Evolutionary conservation across 2,113 vertebrate species (phyloP).

Genomic region (Crotophaga sulcirostris): DNA sequence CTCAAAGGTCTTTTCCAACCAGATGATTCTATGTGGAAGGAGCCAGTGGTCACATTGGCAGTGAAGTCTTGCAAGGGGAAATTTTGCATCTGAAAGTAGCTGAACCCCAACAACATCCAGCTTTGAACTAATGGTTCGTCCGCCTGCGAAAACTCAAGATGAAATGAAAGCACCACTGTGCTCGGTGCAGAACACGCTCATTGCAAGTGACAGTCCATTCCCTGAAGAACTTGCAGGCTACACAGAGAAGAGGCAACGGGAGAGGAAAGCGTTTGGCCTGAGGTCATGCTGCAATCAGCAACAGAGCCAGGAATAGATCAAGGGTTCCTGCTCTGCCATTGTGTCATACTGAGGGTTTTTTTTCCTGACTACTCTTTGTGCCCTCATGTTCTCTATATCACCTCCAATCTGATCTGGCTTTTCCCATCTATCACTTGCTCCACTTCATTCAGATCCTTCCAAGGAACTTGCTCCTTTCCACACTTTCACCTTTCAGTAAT

Average conservation of each 20-base stretch:
- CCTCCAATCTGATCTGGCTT: background rate
- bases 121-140: background rate
- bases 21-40: too few relatives aligned
- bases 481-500: background rate
- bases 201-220: background rate
- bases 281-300: background rate
- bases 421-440: background rate
- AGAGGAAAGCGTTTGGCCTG: background rate
- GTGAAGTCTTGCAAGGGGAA: background rate
- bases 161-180: background rate
- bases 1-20: too few relatives aligned
- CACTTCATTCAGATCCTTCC: background rate
- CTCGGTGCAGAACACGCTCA: background rate
- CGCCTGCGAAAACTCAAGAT: background rate
- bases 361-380: background rate
- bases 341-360: background rate
- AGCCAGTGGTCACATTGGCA: rapidly evolving
- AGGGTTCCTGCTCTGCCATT: background rate
- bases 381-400: background rate
- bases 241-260: background rate
- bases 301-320: slow-evolving; percentile 11
- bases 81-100: background rate
- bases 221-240: background rate
- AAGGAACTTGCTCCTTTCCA: background rate
- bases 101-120: background rate